Conservation (phyloP, 2,113 vertebrate species). For the Acinonyx jubatus region DNA sequence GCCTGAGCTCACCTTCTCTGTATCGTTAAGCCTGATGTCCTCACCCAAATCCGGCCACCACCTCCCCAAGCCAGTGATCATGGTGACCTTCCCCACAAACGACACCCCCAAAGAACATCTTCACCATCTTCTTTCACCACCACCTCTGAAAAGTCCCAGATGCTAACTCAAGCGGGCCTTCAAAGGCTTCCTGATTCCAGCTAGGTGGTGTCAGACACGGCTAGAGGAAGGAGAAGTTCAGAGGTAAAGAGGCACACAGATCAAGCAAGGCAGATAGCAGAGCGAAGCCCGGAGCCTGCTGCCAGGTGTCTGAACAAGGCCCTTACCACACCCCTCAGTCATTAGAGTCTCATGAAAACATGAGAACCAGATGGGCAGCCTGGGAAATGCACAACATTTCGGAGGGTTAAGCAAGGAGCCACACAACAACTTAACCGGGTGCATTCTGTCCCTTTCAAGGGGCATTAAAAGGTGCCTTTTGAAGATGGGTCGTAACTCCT, state of each 20-base stretch:
- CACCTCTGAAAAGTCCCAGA: not conserved
- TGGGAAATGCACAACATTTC: constrained; percentile 23
- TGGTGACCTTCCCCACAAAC: not conserved
- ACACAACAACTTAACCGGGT: constrained; percentile 35
- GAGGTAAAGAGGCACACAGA: not conserved
- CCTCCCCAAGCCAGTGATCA: not conserved
- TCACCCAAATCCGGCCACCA: not conserved
- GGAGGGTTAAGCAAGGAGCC: constrained; percentile 68
- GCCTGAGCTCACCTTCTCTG: not conserved
- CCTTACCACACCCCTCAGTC: constrained; percentile 65
- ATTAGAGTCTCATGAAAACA: constrained; percentile 65
- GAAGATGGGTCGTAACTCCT: constrained; percentile 37
- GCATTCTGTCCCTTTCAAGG: constrained; percentile 68
- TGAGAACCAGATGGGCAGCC: constrained; percentile 67
- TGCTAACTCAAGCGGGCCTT: not conserved
- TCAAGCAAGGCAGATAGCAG: not conserved
- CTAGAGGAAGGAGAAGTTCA: not conserved
- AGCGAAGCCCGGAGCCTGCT: not conserved
- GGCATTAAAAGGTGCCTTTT: constrained; percentile 54
- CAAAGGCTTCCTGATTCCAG: not conserved
- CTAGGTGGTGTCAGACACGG: not conserved
- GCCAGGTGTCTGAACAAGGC: constrained; percentile 21
- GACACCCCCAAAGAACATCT: not conserved
- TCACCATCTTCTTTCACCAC: not conserved
- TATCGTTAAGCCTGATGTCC: not conserved